Evolutionary conservation across 2,797 vertebrate genomes (phyloP).

Genomic region (Onychomys leucogaster): DNA sequence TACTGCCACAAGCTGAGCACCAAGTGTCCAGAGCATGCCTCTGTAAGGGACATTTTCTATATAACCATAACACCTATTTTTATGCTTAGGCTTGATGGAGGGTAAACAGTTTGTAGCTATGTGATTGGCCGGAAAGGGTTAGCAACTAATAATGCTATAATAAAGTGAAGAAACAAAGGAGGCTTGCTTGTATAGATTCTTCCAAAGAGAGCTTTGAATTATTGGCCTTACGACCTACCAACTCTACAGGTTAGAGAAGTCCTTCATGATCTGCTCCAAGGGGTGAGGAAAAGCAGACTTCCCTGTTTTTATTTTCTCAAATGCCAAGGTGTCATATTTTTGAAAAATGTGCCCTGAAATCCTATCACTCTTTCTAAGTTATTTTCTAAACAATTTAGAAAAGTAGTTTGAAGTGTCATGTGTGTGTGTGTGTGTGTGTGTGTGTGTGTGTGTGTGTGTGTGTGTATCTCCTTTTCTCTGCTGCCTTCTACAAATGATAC

Average conservation of each 20-base stretch:
- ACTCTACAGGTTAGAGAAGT: neutral
- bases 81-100: neutral
- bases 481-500: neutral
- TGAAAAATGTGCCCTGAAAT: neutral
- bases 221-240: neutral
- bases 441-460: neutral
- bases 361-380: constrained; percentile 16
- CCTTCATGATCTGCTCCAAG: neutral
- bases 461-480: neutral
- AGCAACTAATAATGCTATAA: neutral
- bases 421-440: neutral
- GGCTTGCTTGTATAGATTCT: neutral
- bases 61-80: neutral
- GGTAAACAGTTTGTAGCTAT: neutral
- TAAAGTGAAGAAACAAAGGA: neutral
- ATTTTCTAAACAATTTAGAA: constrained; percentile 25
- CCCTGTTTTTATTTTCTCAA: neutral
- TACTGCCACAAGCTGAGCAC: neutral
- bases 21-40: neutral
- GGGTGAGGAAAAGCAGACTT: neutral
- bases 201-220: neutral
- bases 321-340: neutral
- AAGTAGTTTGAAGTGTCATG: neutral
- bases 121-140: neutral
- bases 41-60: neutral